Percentiles rank a stretch among this genome's conserved stretches.
Conservation (phyloP, 2,888 invertebrate genomes). For the Drosophila koepferae region DNA sequence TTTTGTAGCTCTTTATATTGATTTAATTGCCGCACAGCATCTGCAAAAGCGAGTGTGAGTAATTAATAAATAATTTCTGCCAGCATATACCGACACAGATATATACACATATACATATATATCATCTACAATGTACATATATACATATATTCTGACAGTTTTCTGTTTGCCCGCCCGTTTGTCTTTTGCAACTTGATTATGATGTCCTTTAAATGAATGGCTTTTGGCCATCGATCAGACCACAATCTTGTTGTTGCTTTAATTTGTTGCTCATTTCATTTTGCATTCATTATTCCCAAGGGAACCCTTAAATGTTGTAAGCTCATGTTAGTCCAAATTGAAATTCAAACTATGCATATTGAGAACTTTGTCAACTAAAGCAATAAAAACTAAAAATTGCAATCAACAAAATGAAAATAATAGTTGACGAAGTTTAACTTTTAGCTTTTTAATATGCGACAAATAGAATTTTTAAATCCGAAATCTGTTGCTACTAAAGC, state of each 20-base stretch:
- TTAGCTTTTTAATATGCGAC: neutral
- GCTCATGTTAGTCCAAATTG: neutral
- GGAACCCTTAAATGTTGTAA: slow-evolving; percentile 1
- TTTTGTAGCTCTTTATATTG: slow-evolving; percentile 67
- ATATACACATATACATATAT: neutral
- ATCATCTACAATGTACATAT: slow-evolving; percentile 11
- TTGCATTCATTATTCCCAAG: neutral
- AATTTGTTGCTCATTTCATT: slow-evolving; percentile 1
- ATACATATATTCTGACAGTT: slow-evolving; percentile 47
- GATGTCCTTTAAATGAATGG: slow-evolving; percentile 62
- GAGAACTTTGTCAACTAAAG: slow-evolving; percentile 1
- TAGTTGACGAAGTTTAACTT: neutral
- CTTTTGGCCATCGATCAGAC: slow-evolving; percentile 42
- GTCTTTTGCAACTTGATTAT: slow-evolving; percentile 56
- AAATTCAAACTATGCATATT: neutral
- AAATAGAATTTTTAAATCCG: neutral
- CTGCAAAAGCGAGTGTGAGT: slow-evolving; percentile 49
- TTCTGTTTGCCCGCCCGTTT: slow-evolving; percentile 38
- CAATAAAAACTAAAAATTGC: neutral
- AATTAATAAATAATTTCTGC: slow-evolving; percentile 72
- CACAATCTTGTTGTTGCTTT: neutral
- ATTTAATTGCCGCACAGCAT: slow-evolving; percentile 59
- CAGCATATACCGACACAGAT: neutral
- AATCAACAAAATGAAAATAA: neutral
- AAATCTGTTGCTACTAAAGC: too few species aligned